A percentile compares a stretch with the other conserved stretches of the same genome.
phyloP scores from a whole-genome alignment of 1,140 invertebrate genomes.

The Eulimnadia texana region DNA sequence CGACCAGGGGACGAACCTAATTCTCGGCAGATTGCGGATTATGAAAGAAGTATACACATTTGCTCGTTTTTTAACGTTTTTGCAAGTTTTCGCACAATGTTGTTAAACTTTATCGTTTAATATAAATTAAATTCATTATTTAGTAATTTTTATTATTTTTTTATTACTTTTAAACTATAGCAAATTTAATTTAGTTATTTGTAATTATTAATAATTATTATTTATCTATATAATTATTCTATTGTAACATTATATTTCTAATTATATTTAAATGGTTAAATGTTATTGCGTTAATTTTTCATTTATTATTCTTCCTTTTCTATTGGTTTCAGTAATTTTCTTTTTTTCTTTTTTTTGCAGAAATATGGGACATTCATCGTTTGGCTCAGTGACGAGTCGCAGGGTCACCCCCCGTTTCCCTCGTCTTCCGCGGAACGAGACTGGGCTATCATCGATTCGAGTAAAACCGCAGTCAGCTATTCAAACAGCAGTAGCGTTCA shows the following conservation, averaged over 20 bases:
- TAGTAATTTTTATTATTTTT: no score
- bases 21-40: conserved; percentile 7
- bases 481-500: not conserved
- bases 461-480: not conserved
- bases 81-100: no score
- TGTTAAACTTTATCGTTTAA: no score
- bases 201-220: no score
- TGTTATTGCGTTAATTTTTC: no score
- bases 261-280: no score
- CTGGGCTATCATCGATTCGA: conserved; percentile 2
- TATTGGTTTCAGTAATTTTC: not conserved
- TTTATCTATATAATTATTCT: no score
- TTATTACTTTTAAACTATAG: no score
- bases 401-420: not conserved
- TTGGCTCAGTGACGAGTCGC: conserved; percentile 4
- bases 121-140: no score
- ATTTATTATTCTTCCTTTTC: not conserved
- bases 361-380: conserved; percentile 5
- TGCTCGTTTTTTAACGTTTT: no score
- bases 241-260: no score
- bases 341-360: not conserved
- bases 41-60: conserved; percentile 7
- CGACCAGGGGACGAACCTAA: conserved; percentile 9
- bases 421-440: not conserved
- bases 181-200: no score